Evolutionary conservation across 2,888 invertebrate genomes (phyloP), one percentile per base, ranked within the genome.

Genomic region (Ypsolopha sequella): DNA sequence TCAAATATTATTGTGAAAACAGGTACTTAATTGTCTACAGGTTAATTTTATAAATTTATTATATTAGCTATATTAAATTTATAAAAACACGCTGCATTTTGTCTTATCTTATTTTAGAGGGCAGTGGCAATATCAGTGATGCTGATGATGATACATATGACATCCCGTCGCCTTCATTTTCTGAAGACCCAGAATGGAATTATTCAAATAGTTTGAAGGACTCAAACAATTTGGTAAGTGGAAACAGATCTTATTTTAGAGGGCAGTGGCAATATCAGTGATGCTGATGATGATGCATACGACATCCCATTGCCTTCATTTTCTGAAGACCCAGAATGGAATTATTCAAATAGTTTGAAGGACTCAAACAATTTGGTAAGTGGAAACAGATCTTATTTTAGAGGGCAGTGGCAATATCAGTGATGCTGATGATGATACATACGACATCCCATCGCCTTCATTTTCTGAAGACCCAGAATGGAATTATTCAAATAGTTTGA

Each of bases 291-390:
- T 54, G 75, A 75, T 33, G 70, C 69, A 10, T 78, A 65, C 55
- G 70, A 74, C 50, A 64, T 73, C 48, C 73, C 75, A 38, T 78
- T 79, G 24, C 77, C 81, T 41, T 58, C 60, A 45, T 72, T 70
- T 54, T 72, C 71, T 33, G 72, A 72, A 51, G 61, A 69, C 1
- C 72, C 66, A 36, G 53, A 71, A 2, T 78, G 73, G 75, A 63
- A 57, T 4, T 82, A 80, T 56, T 59, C 66, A 46, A 59, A 61
- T 48, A 82, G 80, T 55, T 62, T 58, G 36, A 70, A 72, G 62
- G 67, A 73, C 46, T 81, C 76, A 59, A 59, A 62, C 59, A 62
- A 77, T 54, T 57, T 72, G 70, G 84, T 84, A 38, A 60, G 70
- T 44, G 4, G 35, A 13, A 13, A 39, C 14, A 13, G 6, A 38